A percentile compares a stretch with the other conserved stretches of the same genome.
Conservation (phyloP, 2,113 vertebrate species). For the Aptenodytes forsteri region DNA sequence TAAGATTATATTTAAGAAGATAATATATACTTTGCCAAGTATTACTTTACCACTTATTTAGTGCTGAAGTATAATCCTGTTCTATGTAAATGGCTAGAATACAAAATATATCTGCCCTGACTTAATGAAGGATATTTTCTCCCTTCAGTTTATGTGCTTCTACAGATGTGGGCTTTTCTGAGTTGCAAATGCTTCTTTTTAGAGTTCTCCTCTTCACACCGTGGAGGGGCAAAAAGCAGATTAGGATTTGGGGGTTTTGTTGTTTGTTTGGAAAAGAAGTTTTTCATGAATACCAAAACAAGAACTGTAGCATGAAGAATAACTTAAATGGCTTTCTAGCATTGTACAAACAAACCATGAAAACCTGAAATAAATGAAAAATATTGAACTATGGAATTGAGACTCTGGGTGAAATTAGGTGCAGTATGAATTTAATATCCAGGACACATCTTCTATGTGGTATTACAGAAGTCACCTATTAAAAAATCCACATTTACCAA, state of each 20-base stretch:
- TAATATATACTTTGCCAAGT: slow-evolving; percentile 57
- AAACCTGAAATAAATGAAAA: slow-evolving; percentile 68
- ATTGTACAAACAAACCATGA: slow-evolving; percentile 43
- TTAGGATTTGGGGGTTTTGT: not conserved
- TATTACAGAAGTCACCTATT: not conserved
- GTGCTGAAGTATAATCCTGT: slow-evolving; percentile 42
- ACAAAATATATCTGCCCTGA: not conserved
- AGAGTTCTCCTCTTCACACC: not conserved
- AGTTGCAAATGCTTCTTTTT: not conserved
- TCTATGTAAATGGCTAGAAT: slow-evolving; percentile 49
- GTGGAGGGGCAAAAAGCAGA: slow-evolving; percentile 39
- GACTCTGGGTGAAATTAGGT: slow-evolving; percentile 16
- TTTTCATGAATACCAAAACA: slow-evolving; percentile 38
- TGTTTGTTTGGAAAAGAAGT: slow-evolving; percentile 34
- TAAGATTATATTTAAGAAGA: slow-evolving; percentile 70
- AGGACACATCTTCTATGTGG: not conserved
- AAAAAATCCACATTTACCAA: not conserved
- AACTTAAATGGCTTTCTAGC: slow-evolving; percentile 54
- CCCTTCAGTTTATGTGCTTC: not conserved
- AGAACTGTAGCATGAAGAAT: slow-evolving; percentile 56
- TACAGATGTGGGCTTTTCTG: not conserved
- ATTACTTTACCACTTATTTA: slow-evolving; percentile 55
- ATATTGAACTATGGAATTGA: slow-evolving; percentile 35
- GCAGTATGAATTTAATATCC: slow-evolving; percentile 18
- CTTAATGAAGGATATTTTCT: not conserved